phyloP scores from a whole-genome alignment of 2,113 vertebrate species.

The Clarias magur region DNA sequence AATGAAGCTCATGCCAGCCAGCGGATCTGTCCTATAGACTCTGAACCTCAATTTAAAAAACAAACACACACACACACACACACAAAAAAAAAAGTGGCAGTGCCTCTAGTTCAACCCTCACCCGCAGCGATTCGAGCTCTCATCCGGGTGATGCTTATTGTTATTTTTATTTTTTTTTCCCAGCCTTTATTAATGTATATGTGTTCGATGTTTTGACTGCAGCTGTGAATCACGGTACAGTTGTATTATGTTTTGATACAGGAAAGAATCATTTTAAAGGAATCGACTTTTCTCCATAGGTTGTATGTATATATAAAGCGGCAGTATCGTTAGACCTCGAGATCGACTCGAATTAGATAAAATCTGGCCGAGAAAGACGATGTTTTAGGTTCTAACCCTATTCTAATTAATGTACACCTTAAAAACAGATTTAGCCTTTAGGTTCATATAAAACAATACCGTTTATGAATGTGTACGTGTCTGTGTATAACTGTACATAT shows the following conservation, averaged over 20 bases:
- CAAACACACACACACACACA: neutral
- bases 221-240: conserved; percentile 97
- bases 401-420: conserved; percentile 58
- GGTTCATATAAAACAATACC: conserved; percentile 61
- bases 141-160: conserved; percentile 82
- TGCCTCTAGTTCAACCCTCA: conserved; percentile 86
- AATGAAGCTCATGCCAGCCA: conserved; percentile 75
- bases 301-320: conserved; percentile 62
- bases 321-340: conserved; percentile 50
- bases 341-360: conserved; percentile 56
- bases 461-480: conserved; percentile 61
- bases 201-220: conserved; percentile 86
- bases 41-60: conserved; percentile 80
- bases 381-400: conserved; percentile 51
- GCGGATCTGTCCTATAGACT: conserved; percentile 74
- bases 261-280: conserved; percentile 73
- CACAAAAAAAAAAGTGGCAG: conserved; percentile 78
- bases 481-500: conserved; percentile 59
- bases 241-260: conserved; percentile 86
- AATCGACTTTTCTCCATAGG: conserved; percentile 60
- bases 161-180: conserved; percentile 51
- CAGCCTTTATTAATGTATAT: conserved; percentile 84
- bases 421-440: conserved; percentile 56
- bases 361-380: conserved; percentile 63
- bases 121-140: conserved; percentile 80